phyloP scores from a whole-genome alignment of 2,888 invertebrate species.

The Microctonus brassicae region DNA sequence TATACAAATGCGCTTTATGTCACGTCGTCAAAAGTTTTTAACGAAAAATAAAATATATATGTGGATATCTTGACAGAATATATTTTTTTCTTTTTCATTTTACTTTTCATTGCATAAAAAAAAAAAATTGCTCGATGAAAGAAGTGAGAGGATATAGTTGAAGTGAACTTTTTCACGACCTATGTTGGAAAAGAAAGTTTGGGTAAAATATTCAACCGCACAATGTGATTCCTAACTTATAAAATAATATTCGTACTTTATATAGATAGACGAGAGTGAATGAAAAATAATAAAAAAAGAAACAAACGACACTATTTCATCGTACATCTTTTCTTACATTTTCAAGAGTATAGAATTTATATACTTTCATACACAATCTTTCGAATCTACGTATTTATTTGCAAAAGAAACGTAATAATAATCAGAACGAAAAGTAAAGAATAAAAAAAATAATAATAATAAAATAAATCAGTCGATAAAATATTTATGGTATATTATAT shows the following conservation, averaged over 20 bases:
- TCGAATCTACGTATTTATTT: too few relatives aligned
- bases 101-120: background rate
- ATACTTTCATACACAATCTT: background rate
- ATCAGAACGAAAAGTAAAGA: slow-evolving; percentile 4
- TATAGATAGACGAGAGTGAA: slow-evolving; percentile 32
- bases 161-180: slow-evolving; percentile 21
- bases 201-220: slow-evolving; percentile 34
- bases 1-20: background rate
- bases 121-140: background rate
- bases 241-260: slow-evolving; percentile 36
- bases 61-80: background rate
- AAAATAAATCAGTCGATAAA: slow-evolving; percentile 18
- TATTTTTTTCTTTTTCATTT: slow-evolving; percentile 11
- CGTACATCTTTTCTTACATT: slow-evolving; percentile 15
- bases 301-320: too few relatives aligned
- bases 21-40: background rate
- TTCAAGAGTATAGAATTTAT: background rate
- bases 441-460: background rate
- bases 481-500: slow-evolving; percentile 13
- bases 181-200: slow-evolving; percentile 17
- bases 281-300: too few relatives aligned
- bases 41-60: background rate
- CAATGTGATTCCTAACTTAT: slow-evolving; percentile 38
- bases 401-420: too few relatives aligned
- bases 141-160: background rate